Evolutionary conservation across 2,797 vertebrate species (phyloP), one percentile per base, ranked within the genome.

Genomic region (Molothrus ater): DNA sequence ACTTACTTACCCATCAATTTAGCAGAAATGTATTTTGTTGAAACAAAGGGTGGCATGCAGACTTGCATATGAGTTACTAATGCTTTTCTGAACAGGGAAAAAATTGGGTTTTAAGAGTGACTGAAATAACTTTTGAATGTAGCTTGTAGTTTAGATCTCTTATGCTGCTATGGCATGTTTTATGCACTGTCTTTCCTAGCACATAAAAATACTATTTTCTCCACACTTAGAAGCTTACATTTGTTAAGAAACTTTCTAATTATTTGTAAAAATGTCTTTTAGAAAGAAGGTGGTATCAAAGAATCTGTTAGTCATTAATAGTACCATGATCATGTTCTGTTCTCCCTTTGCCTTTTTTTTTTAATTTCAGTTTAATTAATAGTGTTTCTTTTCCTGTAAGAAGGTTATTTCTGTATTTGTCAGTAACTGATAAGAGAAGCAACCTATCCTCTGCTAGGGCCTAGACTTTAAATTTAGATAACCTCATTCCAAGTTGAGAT

Each of bases 151-250:
- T 92, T 50, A 43, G 34, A 86, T 85, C 80, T 95, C 50, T 95
- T 68, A 42, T 8, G 57, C 54, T 94, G 86, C 88, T 94, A 29
- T 88, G 69, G 88, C 93, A 96, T 93, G 96, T 97, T 97, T 78
- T 95, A 92, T 34, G 86, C 60, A 17, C 42, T 94, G 31, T 90
- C 57, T 88, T 56, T 70, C 36, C 63, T 70, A 75, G 34, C 63
- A 28, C 80, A 34, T 51, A 72, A 54, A 80, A 83, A 34, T 28
- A 22, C 6, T 57, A 43, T 66, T 92, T 88, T 28, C 48, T 86
- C 32, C 32, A 25, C 17, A 8, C 10, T 66, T 70, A 47, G 8
- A 32, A 74, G 22, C 59, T 89, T 43, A 40, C 21, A 24, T 81
- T 65, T 83, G 5, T 83, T 75, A 80, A 85, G 43, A 51, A 72